phyloP scores from a whole-genome alignment of 2,113 vertebrate species.

The Montifringilla adamsi region DNA sequence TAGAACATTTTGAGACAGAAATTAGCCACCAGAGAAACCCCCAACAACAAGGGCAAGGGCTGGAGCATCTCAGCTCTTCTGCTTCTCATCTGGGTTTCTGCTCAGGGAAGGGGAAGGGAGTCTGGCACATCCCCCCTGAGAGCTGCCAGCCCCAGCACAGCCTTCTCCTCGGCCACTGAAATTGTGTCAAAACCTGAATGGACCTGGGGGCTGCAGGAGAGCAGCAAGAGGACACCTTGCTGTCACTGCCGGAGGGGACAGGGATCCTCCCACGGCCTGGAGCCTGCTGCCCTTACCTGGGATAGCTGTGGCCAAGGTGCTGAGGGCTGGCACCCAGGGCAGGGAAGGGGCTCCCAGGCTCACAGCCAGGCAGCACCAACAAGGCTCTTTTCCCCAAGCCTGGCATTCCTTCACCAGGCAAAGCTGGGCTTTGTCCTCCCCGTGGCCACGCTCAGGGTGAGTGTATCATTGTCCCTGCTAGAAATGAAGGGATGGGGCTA shows the following conservation, averaged over 20 bases:
- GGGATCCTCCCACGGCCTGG: not conserved
- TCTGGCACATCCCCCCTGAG: not conserved
- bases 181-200: not conserved
- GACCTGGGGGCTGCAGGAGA: not conserved
- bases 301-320: fast-evolving
- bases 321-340: not conserved
- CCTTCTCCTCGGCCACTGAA: not conserved
- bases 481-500: not conserved
- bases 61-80: not conserved
- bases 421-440: not conserved
- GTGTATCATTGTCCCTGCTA: not conserved
- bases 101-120: not conserved
- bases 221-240: not conserved
- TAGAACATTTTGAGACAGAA: not conserved
- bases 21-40: fast-evolving
- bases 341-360: not conserved
- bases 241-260: fast-evolving
- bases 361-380: not conserved
- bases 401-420: not conserved
- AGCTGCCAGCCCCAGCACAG: not conserved
- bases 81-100: not conserved
- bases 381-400: not conserved
- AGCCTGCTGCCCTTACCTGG: not conserved
- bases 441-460: not conserved
- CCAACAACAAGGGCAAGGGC: not conserved